Percentiles rank a stretch among this genome's conserved stretches.
Conservation (phyloP, 2,797 vertebrate genomes). For the Catamblyrhynchus diadema region DNA sequence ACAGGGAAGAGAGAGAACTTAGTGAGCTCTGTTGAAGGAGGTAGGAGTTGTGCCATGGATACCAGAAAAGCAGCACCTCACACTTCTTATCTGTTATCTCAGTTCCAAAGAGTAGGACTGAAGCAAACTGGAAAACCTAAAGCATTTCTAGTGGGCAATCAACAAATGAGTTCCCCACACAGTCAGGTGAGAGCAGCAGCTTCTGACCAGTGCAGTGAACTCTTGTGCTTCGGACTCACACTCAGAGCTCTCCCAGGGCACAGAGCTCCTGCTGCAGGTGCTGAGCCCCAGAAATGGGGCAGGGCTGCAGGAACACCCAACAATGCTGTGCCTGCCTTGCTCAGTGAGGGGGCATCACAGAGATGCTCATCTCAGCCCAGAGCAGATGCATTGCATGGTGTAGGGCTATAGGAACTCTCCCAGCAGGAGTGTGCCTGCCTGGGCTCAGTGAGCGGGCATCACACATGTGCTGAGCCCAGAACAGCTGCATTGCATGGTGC, state of each 20-base stretch:
- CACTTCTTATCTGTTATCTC: background rate
- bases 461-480: background rate
- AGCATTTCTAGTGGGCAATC: background rate
- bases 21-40: background rate
- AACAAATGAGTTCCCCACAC: accelerated
- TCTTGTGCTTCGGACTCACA: no score
- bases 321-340: background rate
- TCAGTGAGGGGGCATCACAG: background rate
- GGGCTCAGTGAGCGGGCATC: background rate
- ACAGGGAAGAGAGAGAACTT: background rate
- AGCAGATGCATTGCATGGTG: accelerated
- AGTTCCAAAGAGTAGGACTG: background rate
- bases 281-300: accelerated
- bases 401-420: no score
- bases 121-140: background rate
- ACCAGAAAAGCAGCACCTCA: background rate
- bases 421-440: no score
- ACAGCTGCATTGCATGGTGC: accelerated
- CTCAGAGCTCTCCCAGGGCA: background rate
- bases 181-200: background rate
- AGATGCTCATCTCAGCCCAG: no score
- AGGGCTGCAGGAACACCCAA: background rate
- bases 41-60: background rate
- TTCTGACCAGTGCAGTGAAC: background rate
- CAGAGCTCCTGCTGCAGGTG: background rate